Evolutionary conservation across 2,888 invertebrate genomes (phyloP).

Genomic region (Drosophila peninsularis): DNA sequence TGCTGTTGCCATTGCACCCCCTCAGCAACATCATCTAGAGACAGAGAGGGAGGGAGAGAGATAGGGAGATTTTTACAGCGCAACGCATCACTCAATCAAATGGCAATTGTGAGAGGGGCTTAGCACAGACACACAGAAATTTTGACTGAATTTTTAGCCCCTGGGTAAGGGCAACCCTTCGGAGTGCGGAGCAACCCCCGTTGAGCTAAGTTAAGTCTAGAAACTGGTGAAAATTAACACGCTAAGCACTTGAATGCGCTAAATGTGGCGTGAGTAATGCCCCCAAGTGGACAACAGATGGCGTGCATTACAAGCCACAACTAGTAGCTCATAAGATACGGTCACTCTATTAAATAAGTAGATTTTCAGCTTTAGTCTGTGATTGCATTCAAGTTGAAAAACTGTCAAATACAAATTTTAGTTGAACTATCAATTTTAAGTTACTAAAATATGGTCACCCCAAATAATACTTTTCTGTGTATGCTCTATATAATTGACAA

Average conservation of each 20-base stretch:
- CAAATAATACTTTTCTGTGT: neutral
- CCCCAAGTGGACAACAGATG: constrained; percentile 77
- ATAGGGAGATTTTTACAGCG: neutral
- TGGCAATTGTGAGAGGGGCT: constrained; percentile 79
- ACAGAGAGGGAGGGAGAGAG: neutral
- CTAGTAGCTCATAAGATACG: neutral
- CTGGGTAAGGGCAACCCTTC: constrained; percentile 26
- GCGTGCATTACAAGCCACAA: constrained; percentile 76
- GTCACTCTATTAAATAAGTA: constrained; percentile 1
- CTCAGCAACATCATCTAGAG: constrained; percentile 45
- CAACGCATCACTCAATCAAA: constrained; percentile 83
- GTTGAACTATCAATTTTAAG: neutral
- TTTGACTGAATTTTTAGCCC: constrained; percentile 17
- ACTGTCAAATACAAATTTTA: neutral
- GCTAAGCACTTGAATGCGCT: constrained; percentile 83
- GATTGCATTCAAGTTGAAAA: neutral
- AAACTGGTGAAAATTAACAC: constrained; percentile 83
- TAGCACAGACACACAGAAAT: constrained; percentile 36
- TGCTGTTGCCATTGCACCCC: constrained; percentile 39
- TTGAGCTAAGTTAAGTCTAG: constrained; percentile 5
- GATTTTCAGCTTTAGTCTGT: neutral
- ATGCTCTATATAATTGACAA: neutral
- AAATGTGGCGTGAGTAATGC: constrained; percentile 84
- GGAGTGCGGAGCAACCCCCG: constrained; percentile 1
- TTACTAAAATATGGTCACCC: neutral